These are phyloP conservation scores for Athalia rosae DNA, from an alignment of 2,888 invertebrate genomes.

Conservation along the genomic window DNA sequence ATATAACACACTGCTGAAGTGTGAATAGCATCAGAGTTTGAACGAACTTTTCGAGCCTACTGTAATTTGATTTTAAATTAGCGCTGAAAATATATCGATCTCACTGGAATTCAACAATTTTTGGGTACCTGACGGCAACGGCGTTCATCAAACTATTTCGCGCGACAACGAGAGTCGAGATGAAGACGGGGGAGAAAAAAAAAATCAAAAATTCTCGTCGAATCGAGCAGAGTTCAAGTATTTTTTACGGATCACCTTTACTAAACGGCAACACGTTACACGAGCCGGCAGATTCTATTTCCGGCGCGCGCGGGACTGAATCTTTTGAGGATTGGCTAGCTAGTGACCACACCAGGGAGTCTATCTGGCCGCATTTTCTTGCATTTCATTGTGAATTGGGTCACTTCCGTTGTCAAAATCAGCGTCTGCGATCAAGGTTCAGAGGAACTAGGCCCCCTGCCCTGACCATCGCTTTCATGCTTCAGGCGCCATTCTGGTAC, in stretches of 20 bases:
- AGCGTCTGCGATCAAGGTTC: conserved; percentile 37
- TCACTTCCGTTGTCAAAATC: conserved; percentile 67
- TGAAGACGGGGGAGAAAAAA: too few species aligned
- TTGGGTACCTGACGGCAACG: too few species aligned
- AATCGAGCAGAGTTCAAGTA: conserved; percentile 5
- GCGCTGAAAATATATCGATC: too few species aligned
- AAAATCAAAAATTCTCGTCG: neutral
- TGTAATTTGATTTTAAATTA: too few species aligned
- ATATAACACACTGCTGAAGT: too few species aligned
- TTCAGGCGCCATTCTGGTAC: conserved; percentile 32
- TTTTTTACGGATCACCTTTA: conserved; percentile 17
- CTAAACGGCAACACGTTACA: conserved; percentile 9
- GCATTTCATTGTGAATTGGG: conserved; percentile 68
- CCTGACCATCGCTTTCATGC: conserved; percentile 6
- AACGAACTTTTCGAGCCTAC: too few species aligned
- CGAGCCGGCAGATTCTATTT: conserved; percentile 67
- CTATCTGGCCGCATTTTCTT: conserved; percentile 70
- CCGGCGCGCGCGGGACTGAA: conserved; percentile 61
- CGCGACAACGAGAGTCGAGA: too few species aligned
- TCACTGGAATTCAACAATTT: too few species aligned
- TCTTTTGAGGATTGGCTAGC: conserved; percentile 64
- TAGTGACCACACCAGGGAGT: conserved; percentile 60
- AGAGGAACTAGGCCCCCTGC: conserved; percentile 4
- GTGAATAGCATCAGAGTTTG: too few species aligned
- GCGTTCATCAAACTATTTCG: too few species aligned